These are phyloP conservation scores for Caligus rogercresseyi DNA, from an alignment of 1,140 invertebrate species.

Conservation along the genomic window DNA sequence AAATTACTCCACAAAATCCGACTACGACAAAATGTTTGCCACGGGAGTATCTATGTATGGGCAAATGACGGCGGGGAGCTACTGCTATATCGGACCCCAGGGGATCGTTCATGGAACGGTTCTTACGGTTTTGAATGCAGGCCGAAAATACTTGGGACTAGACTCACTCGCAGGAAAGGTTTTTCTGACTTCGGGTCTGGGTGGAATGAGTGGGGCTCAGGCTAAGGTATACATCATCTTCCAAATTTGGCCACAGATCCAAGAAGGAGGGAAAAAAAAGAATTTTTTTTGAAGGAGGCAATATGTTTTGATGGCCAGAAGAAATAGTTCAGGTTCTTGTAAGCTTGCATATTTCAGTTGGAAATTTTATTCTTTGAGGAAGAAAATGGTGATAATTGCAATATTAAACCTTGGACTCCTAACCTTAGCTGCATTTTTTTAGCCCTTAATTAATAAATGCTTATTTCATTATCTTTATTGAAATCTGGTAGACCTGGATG, in stretches of 20 bases:
- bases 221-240: constrained; percentile 35
- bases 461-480: too few relatives aligned
- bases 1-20: constrained; percentile 40
- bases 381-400: not conserved
- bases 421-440: too few relatives aligned
- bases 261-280: too few relatives aligned
- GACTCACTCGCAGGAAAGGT: constrained; percentile 39
- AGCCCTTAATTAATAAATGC: too few relatives aligned
- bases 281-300: too few relatives aligned
- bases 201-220: constrained; percentile 50
- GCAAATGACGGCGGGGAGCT: constrained; percentile 44
- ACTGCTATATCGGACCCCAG: constrained; percentile 51
- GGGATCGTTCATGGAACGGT: constrained; percentile 20
- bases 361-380: not conserved
- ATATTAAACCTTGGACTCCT: too few relatives aligned
- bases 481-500: too few relatives aligned
- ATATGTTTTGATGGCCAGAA: too few relatives aligned
- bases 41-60: constrained; percentile 43
- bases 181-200: constrained; percentile 45
- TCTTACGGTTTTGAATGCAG: constrained; percentile 45
- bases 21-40: constrained; percentile 40
- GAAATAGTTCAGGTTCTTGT: too few relatives aligned
- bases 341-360: not conserved
- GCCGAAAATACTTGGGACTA: constrained; percentile 38
- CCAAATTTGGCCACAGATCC: too few relatives aligned